Evolutionary conservation across 2,797 vertebrate species (phyloP).

Genomic region (Hyperoplus immaculatus): DNA sequence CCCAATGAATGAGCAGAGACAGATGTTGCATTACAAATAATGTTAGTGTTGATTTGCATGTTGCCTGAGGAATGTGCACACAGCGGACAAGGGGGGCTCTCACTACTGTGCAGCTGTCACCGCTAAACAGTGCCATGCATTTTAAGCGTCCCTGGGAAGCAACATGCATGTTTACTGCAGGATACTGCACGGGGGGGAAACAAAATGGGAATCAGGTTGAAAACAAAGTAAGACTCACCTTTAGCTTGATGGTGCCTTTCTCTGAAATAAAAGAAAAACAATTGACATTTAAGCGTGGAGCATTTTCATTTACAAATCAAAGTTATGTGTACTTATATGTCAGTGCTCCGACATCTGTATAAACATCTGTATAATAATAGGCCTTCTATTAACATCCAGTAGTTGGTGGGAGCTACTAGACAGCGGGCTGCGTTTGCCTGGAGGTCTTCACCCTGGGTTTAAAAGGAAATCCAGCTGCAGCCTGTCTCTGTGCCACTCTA

Average conservation of each 20-base stretch:
- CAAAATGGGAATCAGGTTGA: slow-evolving; percentile 15
- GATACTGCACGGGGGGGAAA: slow-evolving; percentile 16
- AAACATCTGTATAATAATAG: slow-evolving; percentile 9
- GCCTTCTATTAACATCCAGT: slow-evolving; percentile 4
- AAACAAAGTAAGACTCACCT: slow-evolving; percentile 86
- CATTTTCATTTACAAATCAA: background rate
- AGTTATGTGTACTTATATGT: background rate
- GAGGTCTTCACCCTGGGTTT: slow-evolving; percentile 20
- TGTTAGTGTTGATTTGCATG: slow-evolving; percentile 80
- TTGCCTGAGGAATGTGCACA: slow-evolving; percentile 78
- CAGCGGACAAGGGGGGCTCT: slow-evolving; percentile 60
- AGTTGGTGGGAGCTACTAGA: slow-evolving; percentile 7
- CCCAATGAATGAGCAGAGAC: slow-evolving; percentile 80
- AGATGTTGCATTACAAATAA: slow-evolving; percentile 82
- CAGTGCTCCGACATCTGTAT: background rate
- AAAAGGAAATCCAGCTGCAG: slow-evolving; percentile 58
- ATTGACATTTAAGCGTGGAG: slow-evolving; percentile 18
- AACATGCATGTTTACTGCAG: slow-evolving; percentile 11
- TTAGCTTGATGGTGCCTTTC: slow-evolving; percentile 93
- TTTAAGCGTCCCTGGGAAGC: slow-evolving; percentile 46
- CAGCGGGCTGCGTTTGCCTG: slow-evolving; percentile 18
- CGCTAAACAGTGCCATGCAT: slow-evolving; percentile 49
- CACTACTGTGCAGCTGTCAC: slow-evolving; percentile 81
- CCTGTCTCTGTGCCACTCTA: slow-evolving; percentile 54
- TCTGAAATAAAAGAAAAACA: slow-evolving; percentile 85